These are phyloP conservation scores for Pyrgilauda ruficollis DNA, from an alignment of 2,113 vertebrate genomes.

Conservation along the genomic window DNA sequence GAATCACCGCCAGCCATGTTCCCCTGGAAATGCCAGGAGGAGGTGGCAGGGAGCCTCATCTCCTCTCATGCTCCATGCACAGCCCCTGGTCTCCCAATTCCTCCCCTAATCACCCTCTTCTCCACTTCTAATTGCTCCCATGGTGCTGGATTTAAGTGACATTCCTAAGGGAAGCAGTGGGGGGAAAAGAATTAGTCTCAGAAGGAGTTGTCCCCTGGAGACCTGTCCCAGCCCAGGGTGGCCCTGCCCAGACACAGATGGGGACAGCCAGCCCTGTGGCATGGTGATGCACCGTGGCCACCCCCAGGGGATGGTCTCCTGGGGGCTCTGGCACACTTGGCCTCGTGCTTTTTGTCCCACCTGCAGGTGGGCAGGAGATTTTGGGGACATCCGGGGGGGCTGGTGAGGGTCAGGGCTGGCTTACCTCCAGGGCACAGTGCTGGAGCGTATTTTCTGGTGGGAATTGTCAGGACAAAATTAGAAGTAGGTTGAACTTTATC, in stretches of 20 bases:
- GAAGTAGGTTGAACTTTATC: constrained; percentile 36
- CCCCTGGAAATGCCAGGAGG: neutral
- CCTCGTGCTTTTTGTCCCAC: fast-evolving
- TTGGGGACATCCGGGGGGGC: neutral
- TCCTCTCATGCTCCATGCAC: neutral
- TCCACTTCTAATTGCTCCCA: fast-evolving
- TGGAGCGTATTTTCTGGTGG: neutral
- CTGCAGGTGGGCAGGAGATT: neutral
- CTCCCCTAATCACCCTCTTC: neutral
- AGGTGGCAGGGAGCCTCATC: neutral
- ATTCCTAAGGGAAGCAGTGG: neutral
- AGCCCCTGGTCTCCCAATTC: neutral
- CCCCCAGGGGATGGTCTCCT: neutral
- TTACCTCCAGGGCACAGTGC: fast-evolving
- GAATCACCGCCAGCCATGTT: fast-evolving
- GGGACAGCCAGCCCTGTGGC: neutral
- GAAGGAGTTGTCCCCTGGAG: fast-evolving
- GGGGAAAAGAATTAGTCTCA: neutral
- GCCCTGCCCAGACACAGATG: fast-evolving
- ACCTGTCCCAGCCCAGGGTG: neutral
- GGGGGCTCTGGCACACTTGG: neutral
- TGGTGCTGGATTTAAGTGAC: neutral
- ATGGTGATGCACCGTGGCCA: neutral
- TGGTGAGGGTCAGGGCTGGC: neutral
- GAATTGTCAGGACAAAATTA: constrained; percentile 14